Evolutionary conservation across 1,140 invertebrate species (phyloP).

Genomic region (Brachionus angularis): DNA sequence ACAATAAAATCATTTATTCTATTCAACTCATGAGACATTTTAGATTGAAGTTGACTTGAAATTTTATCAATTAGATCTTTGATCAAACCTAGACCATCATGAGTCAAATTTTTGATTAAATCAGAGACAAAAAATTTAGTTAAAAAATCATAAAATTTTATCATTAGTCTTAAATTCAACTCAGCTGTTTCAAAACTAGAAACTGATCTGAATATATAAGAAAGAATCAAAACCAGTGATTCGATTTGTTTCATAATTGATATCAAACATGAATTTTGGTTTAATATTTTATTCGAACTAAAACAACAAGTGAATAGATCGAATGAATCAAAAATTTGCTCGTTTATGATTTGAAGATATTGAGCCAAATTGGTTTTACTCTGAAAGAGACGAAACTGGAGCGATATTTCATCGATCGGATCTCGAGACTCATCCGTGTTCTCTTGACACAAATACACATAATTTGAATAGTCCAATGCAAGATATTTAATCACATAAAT

Average conservation of each 20-base stretch:
- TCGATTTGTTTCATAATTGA: background rate
- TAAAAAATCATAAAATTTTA: slow-evolving; percentile 26
- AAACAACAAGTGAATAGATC: background rate
- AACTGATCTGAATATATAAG: background rate
- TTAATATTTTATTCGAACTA: background rate
- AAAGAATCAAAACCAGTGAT: background rate
- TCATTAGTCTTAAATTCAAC: slow-evolving; percentile 12
- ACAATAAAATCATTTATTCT: slow-evolving; percentile 20
- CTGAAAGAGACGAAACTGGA: background rate
- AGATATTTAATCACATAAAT: background rate
- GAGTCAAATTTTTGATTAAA: background rate
- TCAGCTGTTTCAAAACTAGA: background rate
- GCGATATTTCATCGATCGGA: background rate
- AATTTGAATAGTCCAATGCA: slow-evolving; percentile 6
- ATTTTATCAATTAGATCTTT: slow-evolving; percentile 14
- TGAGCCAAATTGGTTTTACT: background rate
- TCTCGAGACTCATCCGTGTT: background rate
- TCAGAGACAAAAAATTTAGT: slow-evolving; percentile 1
- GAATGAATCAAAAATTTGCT: background rate
- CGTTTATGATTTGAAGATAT: slow-evolving; percentile 9
- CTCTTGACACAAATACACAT: slow-evolving; percentile 4
- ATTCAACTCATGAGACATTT: background rate
- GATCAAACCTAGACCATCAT: background rate
- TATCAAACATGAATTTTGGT: background rate
- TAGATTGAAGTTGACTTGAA: background rate